Conservation (phyloP, 2,113 vertebrate species). For the Bujurquina vittata region DNA sequence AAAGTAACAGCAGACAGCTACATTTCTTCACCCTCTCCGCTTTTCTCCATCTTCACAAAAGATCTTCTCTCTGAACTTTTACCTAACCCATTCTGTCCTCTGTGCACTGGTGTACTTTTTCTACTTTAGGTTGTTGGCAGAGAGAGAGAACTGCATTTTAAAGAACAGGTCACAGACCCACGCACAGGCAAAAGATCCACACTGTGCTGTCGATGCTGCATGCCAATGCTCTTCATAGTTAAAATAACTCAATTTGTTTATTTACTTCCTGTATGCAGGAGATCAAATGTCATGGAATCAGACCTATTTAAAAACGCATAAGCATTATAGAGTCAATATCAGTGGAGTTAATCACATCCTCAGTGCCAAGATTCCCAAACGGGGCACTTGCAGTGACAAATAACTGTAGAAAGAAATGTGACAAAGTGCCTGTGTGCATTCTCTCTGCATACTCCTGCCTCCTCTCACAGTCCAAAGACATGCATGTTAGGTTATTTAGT, state of each 20-base stretch:
- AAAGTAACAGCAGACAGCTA: background rate
- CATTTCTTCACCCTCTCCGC: background rate
- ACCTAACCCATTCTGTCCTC: background rate
- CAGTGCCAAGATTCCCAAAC: background rate
- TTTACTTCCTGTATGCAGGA: background rate
- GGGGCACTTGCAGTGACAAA: fast-evolving
- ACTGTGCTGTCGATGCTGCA: background rate
- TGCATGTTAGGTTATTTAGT: no score
- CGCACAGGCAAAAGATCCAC: constrained; percentile 3
- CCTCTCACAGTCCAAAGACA: no score
- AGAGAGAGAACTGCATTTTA: background rate
- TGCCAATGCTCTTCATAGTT: background rate
- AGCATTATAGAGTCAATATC: background rate
- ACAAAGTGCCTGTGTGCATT: background rate
- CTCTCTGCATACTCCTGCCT: no score
- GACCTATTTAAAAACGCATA: background rate
- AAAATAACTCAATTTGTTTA: background rate
- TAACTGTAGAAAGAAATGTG: background rate
- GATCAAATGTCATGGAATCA: background rate
- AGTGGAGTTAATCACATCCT: background rate
- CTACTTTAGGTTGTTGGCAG: background rate
- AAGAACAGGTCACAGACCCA: background rate
- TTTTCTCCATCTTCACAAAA: background rate
- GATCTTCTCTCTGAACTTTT: background rate
- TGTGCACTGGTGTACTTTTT: background rate